A percentile compares a stretch with the other conserved stretches of the same genome.
phyloP scores from a whole-genome alignment of 2,797 vertebrate species.

The Meriones psammophilus region DNA sequence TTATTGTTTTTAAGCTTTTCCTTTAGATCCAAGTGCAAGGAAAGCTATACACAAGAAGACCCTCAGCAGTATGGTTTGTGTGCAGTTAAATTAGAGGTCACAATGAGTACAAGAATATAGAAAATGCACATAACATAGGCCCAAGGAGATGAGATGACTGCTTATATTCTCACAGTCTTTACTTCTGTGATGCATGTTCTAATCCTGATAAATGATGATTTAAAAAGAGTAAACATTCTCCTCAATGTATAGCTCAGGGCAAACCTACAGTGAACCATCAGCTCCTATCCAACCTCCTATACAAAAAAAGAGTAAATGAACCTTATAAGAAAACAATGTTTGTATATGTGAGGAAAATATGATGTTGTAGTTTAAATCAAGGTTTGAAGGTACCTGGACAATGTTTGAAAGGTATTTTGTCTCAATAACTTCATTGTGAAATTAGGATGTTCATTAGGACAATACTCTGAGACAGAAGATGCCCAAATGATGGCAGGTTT shows the following conservation, averaged over 20 bases:
- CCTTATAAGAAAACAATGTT: not conserved
- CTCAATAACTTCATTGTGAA: not conserved
- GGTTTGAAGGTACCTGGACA: not conserved
- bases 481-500: not conserved
- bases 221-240: not conserved
- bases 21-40: slow-evolving; percentile 27
- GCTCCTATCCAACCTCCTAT: not conserved
- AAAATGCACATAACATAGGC: not conserved
- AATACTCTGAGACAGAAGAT: not conserved
- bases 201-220: not conserved
- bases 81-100: not conserved
- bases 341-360: not conserved
- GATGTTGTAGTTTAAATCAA: not conserved
- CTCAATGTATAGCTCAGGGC: not conserved
- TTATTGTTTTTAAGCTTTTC: not conserved
- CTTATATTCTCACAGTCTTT: not conserved
- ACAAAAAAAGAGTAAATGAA: not conserved
- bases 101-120: not conserved
- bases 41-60: not conserved
- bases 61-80: not conserved
- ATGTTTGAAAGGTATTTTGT: not conserved
- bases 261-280: not conserved
- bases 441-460: not conserved
- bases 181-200: not conserved
- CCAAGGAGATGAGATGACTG: not conserved